phyloP scores from a whole-genome alignment of 2,113 vertebrate genomes.

The Conger conger region DNA sequence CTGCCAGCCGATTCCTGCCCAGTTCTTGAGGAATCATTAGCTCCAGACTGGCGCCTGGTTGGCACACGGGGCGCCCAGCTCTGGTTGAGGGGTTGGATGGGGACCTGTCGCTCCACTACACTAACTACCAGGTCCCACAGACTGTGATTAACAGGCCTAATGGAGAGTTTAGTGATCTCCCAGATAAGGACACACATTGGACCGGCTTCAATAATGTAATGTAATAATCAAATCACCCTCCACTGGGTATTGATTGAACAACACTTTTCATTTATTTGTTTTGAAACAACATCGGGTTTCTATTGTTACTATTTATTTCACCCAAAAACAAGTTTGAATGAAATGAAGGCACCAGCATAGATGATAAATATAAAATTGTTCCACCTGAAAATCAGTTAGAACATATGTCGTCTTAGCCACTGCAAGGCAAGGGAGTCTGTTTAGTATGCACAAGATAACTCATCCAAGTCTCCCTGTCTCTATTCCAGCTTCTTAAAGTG shows the following conservation, averaged over 20 bases:
- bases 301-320: not conserved
- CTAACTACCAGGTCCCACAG: not conserved
- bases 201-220: not conserved
- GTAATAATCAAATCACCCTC: not conserved
- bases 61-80: constrained; percentile 54
- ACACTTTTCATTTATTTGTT: not conserved
- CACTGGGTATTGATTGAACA: not conserved
- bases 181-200: not conserved
- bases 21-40: constrained; percentile 73
- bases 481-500: not conserved
- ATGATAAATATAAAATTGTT: not conserved
- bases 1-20: constrained; percentile 66
- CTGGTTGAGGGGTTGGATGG: not conserved
- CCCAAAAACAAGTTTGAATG: not conserved
- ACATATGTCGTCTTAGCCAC: too few species aligned
- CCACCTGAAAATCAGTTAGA: too few species aligned
- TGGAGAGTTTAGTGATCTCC: not conserved
- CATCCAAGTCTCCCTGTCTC: not conserved
- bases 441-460: not conserved
- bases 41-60: constrained; percentile 58
- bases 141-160: not conserved
- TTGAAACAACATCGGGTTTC: not conserved
- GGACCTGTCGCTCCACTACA: not conserved
- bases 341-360: not conserved
- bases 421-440: too few species aligned